phyloP scores from a whole-genome alignment of 2,113 vertebrate genomes.

The Bubalus kerabau region DNA sequence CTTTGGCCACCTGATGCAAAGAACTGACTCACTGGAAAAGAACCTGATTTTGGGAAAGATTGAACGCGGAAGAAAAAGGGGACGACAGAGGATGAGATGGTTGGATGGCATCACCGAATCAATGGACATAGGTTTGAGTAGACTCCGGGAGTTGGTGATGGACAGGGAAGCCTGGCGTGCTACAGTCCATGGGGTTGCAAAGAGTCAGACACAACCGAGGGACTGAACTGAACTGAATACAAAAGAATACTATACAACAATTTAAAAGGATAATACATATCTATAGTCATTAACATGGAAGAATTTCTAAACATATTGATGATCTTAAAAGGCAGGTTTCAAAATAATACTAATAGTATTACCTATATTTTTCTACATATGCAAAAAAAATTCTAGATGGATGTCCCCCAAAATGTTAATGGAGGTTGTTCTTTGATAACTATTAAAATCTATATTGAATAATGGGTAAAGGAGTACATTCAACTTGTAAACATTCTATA shows the following conservation, averaged over 20 bases:
- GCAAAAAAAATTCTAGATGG: background rate
- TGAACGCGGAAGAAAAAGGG: background rate
- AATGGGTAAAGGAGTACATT: background rate
- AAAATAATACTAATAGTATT: conserved; percentile 18
- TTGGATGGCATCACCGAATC: background rate
- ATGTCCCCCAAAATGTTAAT: conserved; percentile 7
- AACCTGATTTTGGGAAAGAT: background rate
- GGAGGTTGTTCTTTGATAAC: background rate
- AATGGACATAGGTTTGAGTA: background rate
- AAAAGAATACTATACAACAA: background rate
- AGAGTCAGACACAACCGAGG: background rate
- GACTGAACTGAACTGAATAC: background rate
- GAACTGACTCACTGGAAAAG: background rate
- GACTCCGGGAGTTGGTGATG: background rate
- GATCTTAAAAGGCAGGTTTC: conserved; percentile 7
- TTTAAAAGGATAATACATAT: background rate
- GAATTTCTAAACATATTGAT: conserved; percentile 21
- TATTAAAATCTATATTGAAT: conserved; percentile 30
- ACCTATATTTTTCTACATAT: background rate
- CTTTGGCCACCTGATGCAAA: background rate
- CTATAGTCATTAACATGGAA: background rate
- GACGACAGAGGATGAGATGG: background rate
- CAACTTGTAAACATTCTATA: conserved; percentile 5
- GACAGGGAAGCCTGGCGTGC: fast-evolving
- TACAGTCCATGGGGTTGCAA: fast-evolving